Evolutionary conservation across 1,140 invertebrate genomes (phyloP).

Genomic region (Scaptomyza hsui): DNA sequence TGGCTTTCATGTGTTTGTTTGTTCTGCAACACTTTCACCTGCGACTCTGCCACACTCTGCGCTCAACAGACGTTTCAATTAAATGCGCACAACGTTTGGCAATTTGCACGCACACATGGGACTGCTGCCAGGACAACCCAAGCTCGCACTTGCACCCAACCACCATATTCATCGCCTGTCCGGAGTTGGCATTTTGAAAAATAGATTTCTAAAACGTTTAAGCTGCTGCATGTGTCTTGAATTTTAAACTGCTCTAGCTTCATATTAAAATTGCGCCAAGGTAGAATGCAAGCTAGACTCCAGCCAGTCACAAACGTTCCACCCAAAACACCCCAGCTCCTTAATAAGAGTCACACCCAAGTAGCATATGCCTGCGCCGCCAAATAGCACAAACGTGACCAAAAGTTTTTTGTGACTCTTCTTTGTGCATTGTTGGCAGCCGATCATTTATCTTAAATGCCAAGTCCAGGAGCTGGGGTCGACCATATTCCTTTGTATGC

Average conservation of each 20-base stretch:
- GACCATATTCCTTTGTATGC: constrained; percentile 49
- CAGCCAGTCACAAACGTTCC: constrained; percentile 8
- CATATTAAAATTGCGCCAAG: constrained; percentile 79
- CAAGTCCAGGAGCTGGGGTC: constrained; percentile 40
- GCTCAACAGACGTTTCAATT: constrained; percentile 80
- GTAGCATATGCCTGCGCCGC: constrained; percentile 75
- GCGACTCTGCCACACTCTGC: neutral
- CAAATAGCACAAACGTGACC: constrained; percentile 82
- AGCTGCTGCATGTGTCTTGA: constrained; percentile 79
- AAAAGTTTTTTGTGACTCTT: constrained; percentile 78
- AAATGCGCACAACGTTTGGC: constrained; percentile 60
- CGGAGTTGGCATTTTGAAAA: constrained; percentile 69
- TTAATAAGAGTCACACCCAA: constrained; percentile 26
- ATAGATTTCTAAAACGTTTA: constrained; percentile 83
- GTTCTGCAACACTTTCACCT: constrained; percentile 26
- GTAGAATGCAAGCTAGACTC: constrained; percentile 70
- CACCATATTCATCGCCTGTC: constrained; percentile 9
- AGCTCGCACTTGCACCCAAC: neutral
- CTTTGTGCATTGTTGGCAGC: constrained; percentile 81
- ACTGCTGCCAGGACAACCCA: constrained; percentile 14
- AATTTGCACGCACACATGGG: constrained; percentile 73
- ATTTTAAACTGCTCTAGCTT: constrained; percentile 62
- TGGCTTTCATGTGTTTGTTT: constrained; percentile 24
- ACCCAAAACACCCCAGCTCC: neutral
- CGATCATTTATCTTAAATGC: constrained; percentile 83